Conservation (phyloP, 2,888 invertebrate species). For the Deilephila porcellus region DNA sequence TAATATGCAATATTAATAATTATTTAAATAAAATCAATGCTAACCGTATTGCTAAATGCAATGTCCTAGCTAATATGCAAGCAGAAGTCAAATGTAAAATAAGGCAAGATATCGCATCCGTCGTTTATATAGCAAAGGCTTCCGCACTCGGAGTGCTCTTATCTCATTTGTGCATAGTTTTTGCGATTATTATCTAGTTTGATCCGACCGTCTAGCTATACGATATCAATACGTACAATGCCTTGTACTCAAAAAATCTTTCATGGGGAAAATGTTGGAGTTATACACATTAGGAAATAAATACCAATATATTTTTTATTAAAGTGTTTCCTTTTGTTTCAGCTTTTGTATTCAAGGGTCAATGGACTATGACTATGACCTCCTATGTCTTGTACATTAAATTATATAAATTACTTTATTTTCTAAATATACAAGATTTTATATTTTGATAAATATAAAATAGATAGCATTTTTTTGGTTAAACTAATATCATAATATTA, state of each 20-base stretch:
- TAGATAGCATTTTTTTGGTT: too few relatives aligned
- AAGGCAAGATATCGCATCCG: slow-evolving; percentile 2
- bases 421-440: too few relatives aligned
- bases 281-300: too few relatives aligned
- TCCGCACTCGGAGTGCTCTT: slow-evolving; percentile 1
- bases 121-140: slow-evolving; percentile 15
- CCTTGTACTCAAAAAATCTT: background rate
- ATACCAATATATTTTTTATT: too few relatives aligned
- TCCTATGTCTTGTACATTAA: too few relatives aligned
- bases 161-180: slow-evolving; percentile 13
- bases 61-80: background rate
- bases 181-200: slow-evolving; percentile 4
- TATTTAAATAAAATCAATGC: background rate
- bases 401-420: too few relatives aligned
- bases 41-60: background rate
- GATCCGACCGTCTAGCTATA: background rate
- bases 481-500: too few relatives aligned
- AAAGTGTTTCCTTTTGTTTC: too few relatives aligned
- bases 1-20: background rate
- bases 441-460: too few relatives aligned
- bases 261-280: too few relatives aligned
- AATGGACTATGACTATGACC: too few relatives aligned
- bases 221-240: background rate
- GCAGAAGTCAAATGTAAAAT: background rate
- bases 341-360: too few relatives aligned